Conservation (phyloP, 2,113 vertebrate genomes). For the Paramormyrops kingsleyae region DNA sequence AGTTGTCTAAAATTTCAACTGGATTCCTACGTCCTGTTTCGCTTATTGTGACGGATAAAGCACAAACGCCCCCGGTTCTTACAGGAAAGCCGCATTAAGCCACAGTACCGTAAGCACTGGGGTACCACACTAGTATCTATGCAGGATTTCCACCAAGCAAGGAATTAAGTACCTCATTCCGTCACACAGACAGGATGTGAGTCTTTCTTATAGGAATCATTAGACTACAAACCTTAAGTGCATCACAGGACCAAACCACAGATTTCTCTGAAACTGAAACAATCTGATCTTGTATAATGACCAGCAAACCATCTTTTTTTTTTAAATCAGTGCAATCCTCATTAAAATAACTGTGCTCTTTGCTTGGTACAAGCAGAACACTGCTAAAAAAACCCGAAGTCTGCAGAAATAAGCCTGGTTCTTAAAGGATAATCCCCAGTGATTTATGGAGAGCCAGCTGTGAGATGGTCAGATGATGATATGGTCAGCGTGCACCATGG, state of each 20-base stretch:
- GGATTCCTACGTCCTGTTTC: neutral
- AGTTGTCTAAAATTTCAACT: neutral
- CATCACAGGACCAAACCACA: neutral
- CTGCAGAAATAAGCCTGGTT: neutral
- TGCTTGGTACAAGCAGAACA: neutral
- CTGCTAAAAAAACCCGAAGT: neutral
- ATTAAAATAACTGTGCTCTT: neutral
- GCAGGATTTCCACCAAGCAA: neutral
- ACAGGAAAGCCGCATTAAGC: neutral
- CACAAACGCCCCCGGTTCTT: neutral
- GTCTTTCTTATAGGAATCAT: neutral
- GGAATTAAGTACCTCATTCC: neutral
- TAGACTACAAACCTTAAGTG: neutral
- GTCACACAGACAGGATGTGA: neutral
- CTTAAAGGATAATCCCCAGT: neutral
- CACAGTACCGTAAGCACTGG: neutral
- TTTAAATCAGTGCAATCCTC: neutral
- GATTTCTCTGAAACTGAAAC: neutral
- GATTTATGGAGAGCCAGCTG: conserved; percentile 1
- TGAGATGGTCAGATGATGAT: neutral
- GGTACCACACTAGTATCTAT: neutral
- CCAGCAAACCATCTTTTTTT: neutral
- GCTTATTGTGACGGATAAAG: neutral
- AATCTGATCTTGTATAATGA: neutral
- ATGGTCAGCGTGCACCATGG: neutral